Evolutionary conservation across 1,140 invertebrate species (phyloP), one percentile per base, ranked within the genome.

Genomic region (Samia ricini): DNA sequence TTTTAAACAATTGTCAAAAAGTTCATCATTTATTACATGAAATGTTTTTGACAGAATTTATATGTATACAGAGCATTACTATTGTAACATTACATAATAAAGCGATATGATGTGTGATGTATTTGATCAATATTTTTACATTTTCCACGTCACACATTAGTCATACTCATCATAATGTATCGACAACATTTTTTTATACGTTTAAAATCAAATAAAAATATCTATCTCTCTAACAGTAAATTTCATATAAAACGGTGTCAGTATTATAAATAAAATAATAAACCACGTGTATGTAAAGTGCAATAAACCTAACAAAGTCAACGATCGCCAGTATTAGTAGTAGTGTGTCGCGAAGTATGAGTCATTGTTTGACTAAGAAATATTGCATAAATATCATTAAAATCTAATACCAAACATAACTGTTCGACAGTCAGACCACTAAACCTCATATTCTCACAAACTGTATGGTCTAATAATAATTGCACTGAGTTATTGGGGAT

Each of bases 291-390:
- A 42, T 42, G 60, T 62, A 51, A 71, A 71, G 76, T 77, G 72
- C 79, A 81, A 79, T 80, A 81, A 80, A 81, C 79, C 74, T 72
- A 12, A 55, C 63, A 68, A 69, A 76, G 81, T 79, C 77, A 83
- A 76, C 74, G 79, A 71, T 81, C 77, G 72, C 64, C 63, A 66
- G 59, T 52, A 64, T 24, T 68, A 66, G 59, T 52, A 64, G 24
- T 68, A 75, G 68, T 64, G 74, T 60, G 72, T 76, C 69, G 64
- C 64, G 71, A 62, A 56, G 59, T 65, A 63, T 84, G 80, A 84
- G 48, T 86, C 81, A 86, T 74, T 79, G 71, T 83, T 83, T 78
- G 71, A 66, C 71, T 68, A 81, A 79, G 70, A 78, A 72, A 78
- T 76, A 77, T 81, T 79, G 78, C 72, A 82, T 79, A 76, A 77